These are phyloP conservation scores for Ploceus nigricollis DNA, from an alignment of 2,113 vertebrate species.

Conservation along the genomic window DNA sequence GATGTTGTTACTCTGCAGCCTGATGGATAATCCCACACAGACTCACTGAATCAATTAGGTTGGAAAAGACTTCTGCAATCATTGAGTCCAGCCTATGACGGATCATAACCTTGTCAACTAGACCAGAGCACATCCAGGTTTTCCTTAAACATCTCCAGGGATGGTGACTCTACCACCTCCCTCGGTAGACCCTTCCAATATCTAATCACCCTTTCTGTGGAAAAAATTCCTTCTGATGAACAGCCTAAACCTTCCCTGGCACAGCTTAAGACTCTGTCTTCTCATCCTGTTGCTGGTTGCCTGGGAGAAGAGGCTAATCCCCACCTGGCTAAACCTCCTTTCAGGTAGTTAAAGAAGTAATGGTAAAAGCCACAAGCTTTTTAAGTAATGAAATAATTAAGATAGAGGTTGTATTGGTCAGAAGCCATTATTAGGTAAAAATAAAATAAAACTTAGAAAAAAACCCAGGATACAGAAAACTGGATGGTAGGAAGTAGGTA, in stretches of 20 bases:
- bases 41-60: neutral
- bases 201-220: neutral
- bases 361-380: neutral
- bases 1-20: neutral
- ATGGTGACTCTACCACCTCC: neutral
- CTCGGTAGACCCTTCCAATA: neutral
- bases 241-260: neutral
- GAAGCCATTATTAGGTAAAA: neutral
- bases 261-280: neutral
- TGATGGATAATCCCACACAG: neutral
- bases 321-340: neutral
- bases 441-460: neutral
- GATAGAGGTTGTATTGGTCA: neutral
- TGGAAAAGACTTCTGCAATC: neutral
- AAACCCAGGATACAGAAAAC: neutral
- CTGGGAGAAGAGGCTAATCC: neutral
- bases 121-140: neutral
- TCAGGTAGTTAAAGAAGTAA: neutral
- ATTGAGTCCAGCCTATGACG: neutral
- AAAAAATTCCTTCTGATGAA: neutral
- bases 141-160: neutral
- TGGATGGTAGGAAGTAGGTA: neutral
- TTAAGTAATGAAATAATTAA: neutral
- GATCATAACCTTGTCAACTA: neutral
- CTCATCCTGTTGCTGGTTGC: neutral